A percentile compares a stretch with the other conserved stretches of the same genome.
Conservation (phyloP, 2,888 invertebrate species). For the Microctonus brassicae region DNA sequence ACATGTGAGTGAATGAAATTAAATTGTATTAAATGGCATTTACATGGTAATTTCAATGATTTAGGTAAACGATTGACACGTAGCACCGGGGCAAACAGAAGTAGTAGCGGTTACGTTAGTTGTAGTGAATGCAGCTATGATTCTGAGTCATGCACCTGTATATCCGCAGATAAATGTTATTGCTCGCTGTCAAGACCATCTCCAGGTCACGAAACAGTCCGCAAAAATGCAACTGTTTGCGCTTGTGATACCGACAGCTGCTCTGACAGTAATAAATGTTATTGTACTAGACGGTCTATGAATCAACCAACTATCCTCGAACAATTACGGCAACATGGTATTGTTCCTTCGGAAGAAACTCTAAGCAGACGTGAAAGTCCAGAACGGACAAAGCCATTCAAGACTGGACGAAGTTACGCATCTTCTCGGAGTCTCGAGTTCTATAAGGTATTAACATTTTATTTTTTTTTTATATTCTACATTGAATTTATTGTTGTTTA, state of each 20-base stretch:
- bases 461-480: conserved; percentile 3
- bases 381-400: conserved; percentile 53
- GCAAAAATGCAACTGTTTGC: conserved; percentile 72
- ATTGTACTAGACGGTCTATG: conserved; percentile 72
- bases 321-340: conserved; percentile 71
- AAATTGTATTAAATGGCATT: neutral
- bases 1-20: conserved; percentile 57
- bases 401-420: conserved; percentile 50
- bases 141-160: conserved; percentile 85
- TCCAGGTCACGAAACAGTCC: conserved; percentile 65
- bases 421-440: conserved; percentile 67
- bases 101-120: conserved; percentile 81
- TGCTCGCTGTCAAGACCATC: conserved; percentile 75
- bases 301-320: conserved; percentile 71
- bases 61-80: conserved; percentile 56
- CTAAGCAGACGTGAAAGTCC: conserved; percentile 58
- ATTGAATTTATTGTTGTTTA: neutral
- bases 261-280: conserved; percentile 89
- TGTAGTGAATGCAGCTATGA: conserved; percentile 91
- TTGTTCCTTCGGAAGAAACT: conserved; percentile 68
- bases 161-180: conserved; percentile 86
- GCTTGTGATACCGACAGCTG: conserved; percentile 90
- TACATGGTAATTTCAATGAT: neutral
- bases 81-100: conserved; percentile 63
- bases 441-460: conserved; percentile 59